Percentiles rank a stretch among this genome's conserved stretches.
These are phyloP conservation scores for Drosophila dunni DNA, from an alignment of 1,140 invertebrate genomes.

Conservation along the genomic window DNA sequence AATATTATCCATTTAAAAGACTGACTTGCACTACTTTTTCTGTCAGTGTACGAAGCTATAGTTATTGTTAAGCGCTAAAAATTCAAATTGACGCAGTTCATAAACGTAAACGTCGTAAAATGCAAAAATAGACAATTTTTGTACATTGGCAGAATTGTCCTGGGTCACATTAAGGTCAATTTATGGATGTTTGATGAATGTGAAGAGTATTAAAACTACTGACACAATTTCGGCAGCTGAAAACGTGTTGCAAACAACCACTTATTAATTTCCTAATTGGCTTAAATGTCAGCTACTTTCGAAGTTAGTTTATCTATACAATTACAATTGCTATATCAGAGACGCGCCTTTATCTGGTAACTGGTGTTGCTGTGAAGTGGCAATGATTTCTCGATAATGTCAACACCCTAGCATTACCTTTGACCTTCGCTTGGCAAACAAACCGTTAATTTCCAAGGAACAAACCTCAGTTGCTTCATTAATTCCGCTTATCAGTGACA, in stretches of 20 bases:
- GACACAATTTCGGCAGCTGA: neutral
- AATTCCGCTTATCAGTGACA: slow-evolving; percentile 66
- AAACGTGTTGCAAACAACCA: neutral
- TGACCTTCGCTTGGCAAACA: slow-evolving; percentile 37
- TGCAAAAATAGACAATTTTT: slow-evolving; percentile 41
- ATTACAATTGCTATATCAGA: neutral
- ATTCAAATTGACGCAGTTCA: slow-evolving; percentile 52
- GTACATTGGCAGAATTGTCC: slow-evolving; percentile 37
- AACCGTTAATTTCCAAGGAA: slow-evolving; percentile 44
- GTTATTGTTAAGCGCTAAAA: slow-evolving; percentile 33
- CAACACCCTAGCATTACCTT: slow-evolving; percentile 3
- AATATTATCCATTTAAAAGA: no score
- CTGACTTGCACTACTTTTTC: no score
- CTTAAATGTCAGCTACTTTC: neutral
- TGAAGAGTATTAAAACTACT: neutral
- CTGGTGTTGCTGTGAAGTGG: neutral
- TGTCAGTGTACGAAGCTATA: neutral
- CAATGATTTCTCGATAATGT: neutral
- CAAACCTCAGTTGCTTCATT: slow-evolving; percentile 46
- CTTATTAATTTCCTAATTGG: neutral
- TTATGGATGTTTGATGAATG: slow-evolving; percentile 9
- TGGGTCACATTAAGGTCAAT: slow-evolving; percentile 66
- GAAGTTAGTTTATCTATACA: neutral
- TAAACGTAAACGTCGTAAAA: slow-evolving; percentile 31
- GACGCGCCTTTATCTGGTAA: neutral